Percentiles rank a stretch among this genome's conserved stretches.
phyloP scores from a whole-genome alignment of 2,113 vertebrate genomes.

The Lynx canadensis region DNA sequence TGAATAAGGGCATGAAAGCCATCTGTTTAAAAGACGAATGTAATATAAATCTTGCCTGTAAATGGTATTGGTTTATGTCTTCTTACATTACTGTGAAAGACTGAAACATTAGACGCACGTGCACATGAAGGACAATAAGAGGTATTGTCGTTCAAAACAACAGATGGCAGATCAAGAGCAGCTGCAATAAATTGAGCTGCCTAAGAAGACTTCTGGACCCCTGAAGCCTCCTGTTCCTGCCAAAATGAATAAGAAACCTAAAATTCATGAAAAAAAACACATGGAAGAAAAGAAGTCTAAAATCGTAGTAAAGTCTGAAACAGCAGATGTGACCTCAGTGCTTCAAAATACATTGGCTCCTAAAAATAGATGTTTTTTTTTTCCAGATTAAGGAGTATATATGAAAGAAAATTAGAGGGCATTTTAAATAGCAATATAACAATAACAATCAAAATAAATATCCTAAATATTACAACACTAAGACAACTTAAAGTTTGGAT shows the following conservation, averaged over 20 bases:
- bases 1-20: neutral
- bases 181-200: neutral
- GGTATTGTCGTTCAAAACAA: conserved; percentile 44
- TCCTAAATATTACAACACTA: neutral
- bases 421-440: neutral
- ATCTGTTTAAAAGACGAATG: conserved; percentile 56
- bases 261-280: conserved; percentile 25
- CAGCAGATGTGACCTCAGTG: neutral
- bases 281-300: conserved; percentile 54
- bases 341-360: conserved; percentile 58
- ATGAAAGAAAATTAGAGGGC: neutral
- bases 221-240: neutral
- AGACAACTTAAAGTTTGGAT: neutral
- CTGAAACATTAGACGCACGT: conserved; percentile 37
- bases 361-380: neutral
- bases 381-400: neutral
- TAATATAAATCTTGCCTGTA: conserved; percentile 42
- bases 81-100: conserved; percentile 60
- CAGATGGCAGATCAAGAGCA: conserved; percentile 57
- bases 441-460: conserved; percentile 30
- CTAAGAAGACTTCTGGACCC: neutral
- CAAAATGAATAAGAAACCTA: neutral
- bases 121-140: conserved; percentile 37
- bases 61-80: conserved; percentile 1
- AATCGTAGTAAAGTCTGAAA: conserved; percentile 41